phyloP scores from a whole-genome alignment of 2,113 vertebrate species.

The Notechis scutatus region DNA sequence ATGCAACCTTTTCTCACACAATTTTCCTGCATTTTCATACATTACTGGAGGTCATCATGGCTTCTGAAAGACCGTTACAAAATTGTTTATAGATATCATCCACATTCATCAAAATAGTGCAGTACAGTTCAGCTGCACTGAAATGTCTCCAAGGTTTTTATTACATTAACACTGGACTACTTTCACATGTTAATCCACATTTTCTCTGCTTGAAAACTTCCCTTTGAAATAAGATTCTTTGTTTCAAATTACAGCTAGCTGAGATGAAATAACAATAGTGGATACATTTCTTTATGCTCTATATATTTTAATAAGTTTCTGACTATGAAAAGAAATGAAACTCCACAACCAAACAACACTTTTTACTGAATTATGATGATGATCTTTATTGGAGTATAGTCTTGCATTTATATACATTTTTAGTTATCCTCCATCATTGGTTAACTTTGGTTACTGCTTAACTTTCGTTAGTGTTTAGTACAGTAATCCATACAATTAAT shows the following conservation, averaged over 20 bases:
- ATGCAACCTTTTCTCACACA: background rate
- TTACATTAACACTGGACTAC: conserved; percentile 14
- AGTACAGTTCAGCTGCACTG: background rate
- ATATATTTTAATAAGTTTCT: conserved; percentile 41
- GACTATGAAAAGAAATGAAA: conserved; percentile 48
- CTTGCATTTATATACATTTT: too few relatives aligned
- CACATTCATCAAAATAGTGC: background rate
- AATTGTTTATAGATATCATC: background rate
- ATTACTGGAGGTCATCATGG: background rate
- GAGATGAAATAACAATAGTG: conserved; percentile 42
- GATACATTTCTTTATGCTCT: conserved; percentile 45
- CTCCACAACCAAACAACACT: conserved; percentile 44
- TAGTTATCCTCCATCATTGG: too few relatives aligned
- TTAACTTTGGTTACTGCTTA: too few relatives aligned
- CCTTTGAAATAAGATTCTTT: conserved; percentile 39
- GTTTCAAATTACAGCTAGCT: conserved; percentile 40
- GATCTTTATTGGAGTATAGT: too few relatives aligned
- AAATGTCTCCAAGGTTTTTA: background rate
- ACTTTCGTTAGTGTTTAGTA: too few relatives aligned
- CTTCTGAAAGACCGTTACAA: background rate
- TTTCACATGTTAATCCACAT: background rate
- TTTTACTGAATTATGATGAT: conserved; percentile 4
- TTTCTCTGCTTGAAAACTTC: background rate
- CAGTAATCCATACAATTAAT: too few relatives aligned
- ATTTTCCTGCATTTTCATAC: background rate